Base-by-base conservation (phyloP, 1,140 invertebrate genomes). In the Sarcophaga bullata region DNA sequence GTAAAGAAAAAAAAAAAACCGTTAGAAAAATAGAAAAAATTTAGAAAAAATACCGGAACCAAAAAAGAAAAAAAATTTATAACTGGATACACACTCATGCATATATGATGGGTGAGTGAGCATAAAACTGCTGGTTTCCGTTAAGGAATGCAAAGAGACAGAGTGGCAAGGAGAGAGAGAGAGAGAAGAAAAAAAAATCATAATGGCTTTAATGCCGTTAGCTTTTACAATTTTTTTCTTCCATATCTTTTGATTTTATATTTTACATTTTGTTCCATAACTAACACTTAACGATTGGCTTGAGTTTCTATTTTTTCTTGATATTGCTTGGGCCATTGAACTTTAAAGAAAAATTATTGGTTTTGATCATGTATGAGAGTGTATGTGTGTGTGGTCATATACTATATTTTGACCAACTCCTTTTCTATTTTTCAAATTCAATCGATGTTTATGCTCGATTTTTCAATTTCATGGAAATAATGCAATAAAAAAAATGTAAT, bases 261-360 rank as follows among this genome's bases (percentile, higher is more conserved):
- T 37, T 37, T 37, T 37, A 1, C 25, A 37, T 37, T 37, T 37
- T 37, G 25, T 37, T 37, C 25, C 54, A 58, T 58, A 58, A 58
- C 54, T 58, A 58, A 58, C 54, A 58, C 54, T 58, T 58, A 10
- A 52, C 50, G 50, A 52, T 52, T 52, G 25, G 25, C 13, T 52
- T 10, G 50, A 10, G 50, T 6, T 52, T 52, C 11, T n/a, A 7
- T 37, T 58, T 58, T 58, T n/a, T 13, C 54, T n/a, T 58, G n/a
- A 15, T n/a, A 58, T 37, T 37, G 25, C 1, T 4, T 37, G 25
- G 54, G n/a, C 13, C 54, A 58, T 15, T 58, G 54, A 58, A 13
- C 54, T 58, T 13, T 58, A 58, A 37, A 58, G 54, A n/a, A n/a
- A n/a, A 58, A 58, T 58, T 58, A 58, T 58, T 58, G 54, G 54